phyloP scores from a whole-genome alignment of 2,797 vertebrate genomes.

The Pangasius djambal region DNA sequence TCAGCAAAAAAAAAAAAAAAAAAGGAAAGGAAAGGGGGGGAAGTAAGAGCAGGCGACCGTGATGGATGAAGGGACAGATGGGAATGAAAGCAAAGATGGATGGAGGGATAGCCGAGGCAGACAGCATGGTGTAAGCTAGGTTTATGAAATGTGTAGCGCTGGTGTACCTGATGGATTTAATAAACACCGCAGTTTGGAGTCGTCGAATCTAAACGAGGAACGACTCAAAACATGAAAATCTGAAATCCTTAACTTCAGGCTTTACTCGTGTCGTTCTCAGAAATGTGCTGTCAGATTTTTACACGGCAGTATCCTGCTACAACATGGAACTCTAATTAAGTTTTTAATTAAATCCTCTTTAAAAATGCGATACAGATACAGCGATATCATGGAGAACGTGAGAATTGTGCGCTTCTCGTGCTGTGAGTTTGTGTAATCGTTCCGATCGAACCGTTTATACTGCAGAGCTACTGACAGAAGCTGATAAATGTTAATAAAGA shows the following conservation, averaged over 20 bases:
- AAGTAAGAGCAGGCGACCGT: not conserved
- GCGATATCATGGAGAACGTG: too few species aligned
- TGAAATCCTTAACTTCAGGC: not conserved
- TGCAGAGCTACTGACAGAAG: too few species aligned
- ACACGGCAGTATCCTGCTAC: too few species aligned
- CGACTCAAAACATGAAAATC: not conserved
- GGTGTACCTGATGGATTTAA: conserved; percentile 33
- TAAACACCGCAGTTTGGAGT: conserved; percentile 30
- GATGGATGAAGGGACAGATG: conserved; percentile 39
- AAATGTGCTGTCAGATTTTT: not conserved
- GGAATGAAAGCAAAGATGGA: conserved; percentile 40
- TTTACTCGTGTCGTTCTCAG: not conserved
- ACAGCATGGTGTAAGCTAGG: conserved; percentile 1
- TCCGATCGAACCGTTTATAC: too few species aligned
- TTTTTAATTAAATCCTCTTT: too few species aligned
- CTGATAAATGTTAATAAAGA: too few species aligned
- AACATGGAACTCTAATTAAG: too few species aligned
- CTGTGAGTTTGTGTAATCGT: too few species aligned
- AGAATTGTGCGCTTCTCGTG: too few species aligned
- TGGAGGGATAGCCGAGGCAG: conserved; percentile 7
- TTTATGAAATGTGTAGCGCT: conserved; percentile 31
- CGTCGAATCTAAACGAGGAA: not conserved
- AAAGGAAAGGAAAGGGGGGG: not conserved
- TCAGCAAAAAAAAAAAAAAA: not conserved
- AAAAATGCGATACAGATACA: too few species aligned